A percentile compares a stretch with the other conserved stretches of the same genome.
phyloP scores from a whole-genome alignment of 1,140 invertebrate genomes.

The Artemia franciscana region DNA sequence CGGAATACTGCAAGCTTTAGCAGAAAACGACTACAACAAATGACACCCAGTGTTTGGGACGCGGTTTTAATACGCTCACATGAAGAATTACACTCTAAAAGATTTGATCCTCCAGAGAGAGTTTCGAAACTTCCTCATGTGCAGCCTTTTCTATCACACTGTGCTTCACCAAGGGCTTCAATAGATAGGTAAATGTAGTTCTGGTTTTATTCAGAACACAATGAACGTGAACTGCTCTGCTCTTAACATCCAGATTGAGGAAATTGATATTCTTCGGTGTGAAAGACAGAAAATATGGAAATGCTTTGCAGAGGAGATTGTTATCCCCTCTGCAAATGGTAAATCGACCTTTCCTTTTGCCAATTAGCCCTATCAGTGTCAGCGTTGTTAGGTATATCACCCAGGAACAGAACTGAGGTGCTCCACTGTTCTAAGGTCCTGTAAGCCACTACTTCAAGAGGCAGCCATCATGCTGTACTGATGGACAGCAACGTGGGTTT shows the following conservation, averaged over 20 bases:
- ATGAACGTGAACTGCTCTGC: neutral
- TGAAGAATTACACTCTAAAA: neutral
- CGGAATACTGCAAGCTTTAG: neutral
- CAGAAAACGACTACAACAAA: neutral
- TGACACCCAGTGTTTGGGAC: neutral
- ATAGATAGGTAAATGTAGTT: neutral
- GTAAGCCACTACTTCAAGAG: conserved; percentile 8
- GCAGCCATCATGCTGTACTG: conserved; percentile 7
- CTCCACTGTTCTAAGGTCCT: conserved; percentile 9
- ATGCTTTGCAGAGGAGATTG: neutral
- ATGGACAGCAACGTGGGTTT: conserved; percentile 2
- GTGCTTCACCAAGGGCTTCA: too few species aligned
- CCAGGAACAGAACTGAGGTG: conserved; percentile 2
- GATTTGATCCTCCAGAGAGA: neutral
- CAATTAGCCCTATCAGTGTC: neutral
- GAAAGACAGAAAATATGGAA: neutral
- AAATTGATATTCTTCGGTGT: neutral
- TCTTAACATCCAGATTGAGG: neutral
- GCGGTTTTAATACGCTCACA: neutral
- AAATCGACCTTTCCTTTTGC: neutral
- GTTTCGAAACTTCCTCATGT: too few species aligned
- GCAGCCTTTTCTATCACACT: too few species aligned
- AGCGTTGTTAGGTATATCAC: neutral
- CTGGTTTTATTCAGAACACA: neutral
- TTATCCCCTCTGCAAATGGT: neutral